phyloP scores from a whole-genome alignment of 2,888 invertebrate genomes.

The Steinernema hermaphroditum region DNA sequence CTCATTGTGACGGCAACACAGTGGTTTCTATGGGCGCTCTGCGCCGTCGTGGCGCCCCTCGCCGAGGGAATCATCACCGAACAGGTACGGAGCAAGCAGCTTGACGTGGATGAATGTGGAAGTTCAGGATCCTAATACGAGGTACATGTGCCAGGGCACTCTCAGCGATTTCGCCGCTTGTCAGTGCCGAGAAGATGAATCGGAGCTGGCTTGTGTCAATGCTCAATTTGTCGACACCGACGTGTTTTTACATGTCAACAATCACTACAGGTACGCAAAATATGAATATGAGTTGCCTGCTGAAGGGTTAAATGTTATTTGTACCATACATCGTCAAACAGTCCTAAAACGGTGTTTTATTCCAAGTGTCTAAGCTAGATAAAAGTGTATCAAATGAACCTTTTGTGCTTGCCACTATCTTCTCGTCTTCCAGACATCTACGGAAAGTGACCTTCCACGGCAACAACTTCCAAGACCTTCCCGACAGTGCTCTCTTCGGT shows the following conservation, averaged over 20 bases:
- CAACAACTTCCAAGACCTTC: slow-evolving; percentile 66
- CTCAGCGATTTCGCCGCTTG: slow-evolving; percentile 63
- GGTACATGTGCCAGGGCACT: slow-evolving; percentile 53
- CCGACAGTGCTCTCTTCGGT: slow-evolving; percentile 60
- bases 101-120: too few species aligned
- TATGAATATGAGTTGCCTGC: too few species aligned
- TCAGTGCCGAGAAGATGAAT: slow-evolving; percentile 50
- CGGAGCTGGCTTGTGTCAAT: slow-evolving; percentile 61
- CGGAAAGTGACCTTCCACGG: slow-evolving; percentile 64
- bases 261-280: slow-evolving; percentile 57
- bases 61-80: slow-evolving; percentile 15
- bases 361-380: too few species aligned
- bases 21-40: slow-evolving; percentile 21
- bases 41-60: slow-evolving; percentile 7
- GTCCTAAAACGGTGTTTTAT: too few species aligned
- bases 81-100: background rate
- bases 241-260: slow-evolving; percentile 58
- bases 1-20: slow-evolving; percentile 19
- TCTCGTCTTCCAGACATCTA: slow-evolving; percentile 39
- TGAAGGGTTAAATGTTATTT: too few species aligned
- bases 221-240: slow-evolving; percentile 65
- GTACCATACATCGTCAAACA: too few species aligned
- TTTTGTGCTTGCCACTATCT: too few species aligned
- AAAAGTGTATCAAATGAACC: too few species aligned
- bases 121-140: slow-evolving; percentile 49